Conservation (phyloP, 1,140 invertebrate species). For the Araneus ventricosus region DNA sequence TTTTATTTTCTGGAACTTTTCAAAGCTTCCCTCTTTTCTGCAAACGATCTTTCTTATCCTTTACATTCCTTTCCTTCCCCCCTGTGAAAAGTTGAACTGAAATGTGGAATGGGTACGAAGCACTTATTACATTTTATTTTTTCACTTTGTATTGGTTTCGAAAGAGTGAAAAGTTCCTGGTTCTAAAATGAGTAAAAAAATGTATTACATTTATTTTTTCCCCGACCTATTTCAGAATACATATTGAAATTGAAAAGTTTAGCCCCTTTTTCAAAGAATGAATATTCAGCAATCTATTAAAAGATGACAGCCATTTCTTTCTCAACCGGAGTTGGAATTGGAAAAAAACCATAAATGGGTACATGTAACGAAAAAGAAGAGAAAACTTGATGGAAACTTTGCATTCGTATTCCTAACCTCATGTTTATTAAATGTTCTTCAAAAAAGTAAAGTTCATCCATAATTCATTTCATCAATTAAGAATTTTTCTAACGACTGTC, state of each 20-base stretch:
- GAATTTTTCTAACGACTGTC: no score
- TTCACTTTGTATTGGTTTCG: background rate
- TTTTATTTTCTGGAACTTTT: conserved; percentile 20
- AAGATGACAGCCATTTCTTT: background rate
- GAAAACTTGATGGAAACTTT: background rate
- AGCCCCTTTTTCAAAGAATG: background rate
- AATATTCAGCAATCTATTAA: background rate
- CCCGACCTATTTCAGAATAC: background rate
- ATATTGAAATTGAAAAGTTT: background rate
- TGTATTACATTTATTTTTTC: background rate
- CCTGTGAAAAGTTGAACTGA: background rate
- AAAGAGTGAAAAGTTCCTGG: background rate
- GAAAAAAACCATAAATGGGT: background rate
- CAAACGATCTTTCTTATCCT: conserved; percentile 28
- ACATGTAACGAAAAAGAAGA: background rate
- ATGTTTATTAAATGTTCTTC: no score
- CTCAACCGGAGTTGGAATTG: background rate
- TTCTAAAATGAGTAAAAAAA: background rate
- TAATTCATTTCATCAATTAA: no score
- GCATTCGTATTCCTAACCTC: no score
- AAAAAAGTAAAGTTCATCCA: no score
- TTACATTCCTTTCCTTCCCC: background rate
- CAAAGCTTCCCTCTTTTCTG: background rate
- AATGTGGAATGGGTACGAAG: background rate
- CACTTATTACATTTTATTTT: background rate